Percentiles rank a stretch among this genome's conserved stretches.
phyloP scores from a whole-genome alignment of 2,888 invertebrate genomes.

The Diarsia dahlii region DNA sequence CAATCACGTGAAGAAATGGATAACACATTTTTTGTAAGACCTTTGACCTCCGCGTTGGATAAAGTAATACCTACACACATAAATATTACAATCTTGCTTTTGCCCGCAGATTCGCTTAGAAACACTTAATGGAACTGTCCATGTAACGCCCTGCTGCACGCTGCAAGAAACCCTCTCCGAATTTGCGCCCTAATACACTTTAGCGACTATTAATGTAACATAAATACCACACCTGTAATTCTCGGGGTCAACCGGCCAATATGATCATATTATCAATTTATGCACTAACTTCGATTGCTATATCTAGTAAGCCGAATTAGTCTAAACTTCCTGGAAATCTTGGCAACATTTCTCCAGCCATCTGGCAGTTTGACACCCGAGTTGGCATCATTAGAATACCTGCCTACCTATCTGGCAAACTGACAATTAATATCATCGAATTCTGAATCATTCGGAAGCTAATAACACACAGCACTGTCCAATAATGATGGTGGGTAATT shows the following conservation, averaged over 20 bases:
- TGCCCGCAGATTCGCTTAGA: neutral
- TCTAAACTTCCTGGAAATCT: constrained; percentile 29
- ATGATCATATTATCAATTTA: neutral
- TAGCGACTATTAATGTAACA: neutral
- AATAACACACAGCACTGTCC: neutral
- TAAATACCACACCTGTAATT: neutral
- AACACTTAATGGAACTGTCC: neutral
- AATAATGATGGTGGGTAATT: neutral
- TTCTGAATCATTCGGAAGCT: constrained; percentile 16
- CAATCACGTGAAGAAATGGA: neutral
- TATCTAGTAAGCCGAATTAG: neutral
- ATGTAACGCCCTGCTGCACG: no score
- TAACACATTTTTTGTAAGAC: constrained; percentile 7
- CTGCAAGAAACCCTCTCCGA: no score
- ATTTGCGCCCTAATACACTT: neutral
- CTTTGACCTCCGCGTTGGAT: neutral
- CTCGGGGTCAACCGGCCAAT: neutral
- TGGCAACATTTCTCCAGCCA: constrained; percentile 44
- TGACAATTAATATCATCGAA: constrained; percentile 33
- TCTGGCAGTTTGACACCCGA: constrained; percentile 9
- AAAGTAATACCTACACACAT: neutral
- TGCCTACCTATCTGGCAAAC: constrained; percentile 36
- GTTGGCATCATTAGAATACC: constrained; percentile 3
- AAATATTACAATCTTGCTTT: neutral
- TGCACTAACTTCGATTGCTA: neutral